A percentile compares a stretch with the other conserved stretches of the same genome.
Evolutionary conservation across 2,113 vertebrate species (phyloP).

Genomic region (Anguilla rostrata): DNA sequence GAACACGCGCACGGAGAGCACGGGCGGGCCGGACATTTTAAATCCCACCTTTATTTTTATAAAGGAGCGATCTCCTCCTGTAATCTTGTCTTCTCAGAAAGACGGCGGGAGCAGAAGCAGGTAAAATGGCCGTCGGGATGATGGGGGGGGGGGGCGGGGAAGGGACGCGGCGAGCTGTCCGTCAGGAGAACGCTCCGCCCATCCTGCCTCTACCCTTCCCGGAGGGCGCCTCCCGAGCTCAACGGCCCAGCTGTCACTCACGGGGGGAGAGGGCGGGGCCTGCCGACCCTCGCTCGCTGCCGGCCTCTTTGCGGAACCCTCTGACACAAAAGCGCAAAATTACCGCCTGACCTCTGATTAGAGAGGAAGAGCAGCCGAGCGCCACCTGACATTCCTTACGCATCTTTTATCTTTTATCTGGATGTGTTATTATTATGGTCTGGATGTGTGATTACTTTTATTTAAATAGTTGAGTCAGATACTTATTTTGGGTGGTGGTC

Average conservation of each 20-base stretch:
- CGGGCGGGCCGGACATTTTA: too few relatives aligned
- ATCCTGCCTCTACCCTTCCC: not conserved
- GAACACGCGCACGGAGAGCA: too few relatives aligned
- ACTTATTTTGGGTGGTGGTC: too few relatives aligned
- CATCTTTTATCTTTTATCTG: slow-evolving; percentile 26
- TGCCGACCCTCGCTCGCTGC: not conserved
- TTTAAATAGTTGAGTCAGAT: too few relatives aligned
- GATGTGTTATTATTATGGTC: too few relatives aligned
- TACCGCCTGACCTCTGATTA: slow-evolving; percentile 26
- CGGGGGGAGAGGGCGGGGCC: not conserved
- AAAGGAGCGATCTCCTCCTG: not conserved
- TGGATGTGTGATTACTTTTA: too few relatives aligned
- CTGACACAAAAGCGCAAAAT: not conserved
- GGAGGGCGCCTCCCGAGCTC: too few relatives aligned
- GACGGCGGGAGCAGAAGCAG: not conserved
- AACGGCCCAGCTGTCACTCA: not conserved
- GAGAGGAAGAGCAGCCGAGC: slow-evolving; percentile 32
- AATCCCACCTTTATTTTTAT: too few relatives aligned
- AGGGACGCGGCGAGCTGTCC: not conserved
- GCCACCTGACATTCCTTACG: slow-evolving; percentile 35
- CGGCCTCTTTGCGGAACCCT: not conserved
- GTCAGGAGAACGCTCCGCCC: not conserved
- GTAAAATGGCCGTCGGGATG: not conserved
- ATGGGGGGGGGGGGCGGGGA: not conserved
- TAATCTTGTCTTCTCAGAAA: not conserved